Base-by-base conservation (phyloP, 2,797 vertebrate genomes). In the Galaxias olidus region DNA sequence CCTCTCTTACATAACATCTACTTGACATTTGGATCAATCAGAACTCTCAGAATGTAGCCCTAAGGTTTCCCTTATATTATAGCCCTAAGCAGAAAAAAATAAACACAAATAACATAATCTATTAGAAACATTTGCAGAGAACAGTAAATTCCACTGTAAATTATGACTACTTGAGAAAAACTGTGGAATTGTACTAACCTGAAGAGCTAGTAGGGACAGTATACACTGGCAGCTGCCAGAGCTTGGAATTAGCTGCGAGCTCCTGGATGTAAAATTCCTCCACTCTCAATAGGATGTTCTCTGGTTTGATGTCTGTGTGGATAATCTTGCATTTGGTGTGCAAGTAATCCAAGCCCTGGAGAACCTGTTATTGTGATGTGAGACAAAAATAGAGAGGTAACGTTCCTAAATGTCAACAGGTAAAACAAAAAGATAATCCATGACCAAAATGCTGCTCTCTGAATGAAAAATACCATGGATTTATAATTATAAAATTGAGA, bases 301-400 rank as follows among this genome's bases (percentile, higher is more conserved):
- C 96, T 0, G 96, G 96, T 74, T 98, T 98, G 84, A 98, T 96
- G 87, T 97, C 95, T 0, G 96, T 95, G 84, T 98, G 96, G 73
- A 98, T 96, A 68, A 98, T 95, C 86, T 94, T 97, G 87, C 96
- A 98, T 87, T 96, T 98, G 18, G 91, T 93, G 84, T 98, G 96
- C 59, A 98, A 90, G 79, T 98, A 98, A 86, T 98, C 94, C 74
- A 98, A 86, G 66, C 96, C 90, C 79, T 83, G 84, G 65, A 91
- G 80, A 81, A 91, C 86, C 90, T n/a, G n/a, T n/a, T n/a, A n/a
- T n/a, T 91, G 79, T 2, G 58, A 76, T 48, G 56, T 61, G 54
- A 53, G 73, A 75, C 1, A 6, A 10, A 67, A 66, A 70, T 0
- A 17, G n/a, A 57, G 58, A 53, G 63, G 49, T 56, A 74, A 14